These are phyloP conservation scores for Labia minor DNA, from an alignment of 2,888 invertebrate species.

Conservation along the genomic window DNA sequence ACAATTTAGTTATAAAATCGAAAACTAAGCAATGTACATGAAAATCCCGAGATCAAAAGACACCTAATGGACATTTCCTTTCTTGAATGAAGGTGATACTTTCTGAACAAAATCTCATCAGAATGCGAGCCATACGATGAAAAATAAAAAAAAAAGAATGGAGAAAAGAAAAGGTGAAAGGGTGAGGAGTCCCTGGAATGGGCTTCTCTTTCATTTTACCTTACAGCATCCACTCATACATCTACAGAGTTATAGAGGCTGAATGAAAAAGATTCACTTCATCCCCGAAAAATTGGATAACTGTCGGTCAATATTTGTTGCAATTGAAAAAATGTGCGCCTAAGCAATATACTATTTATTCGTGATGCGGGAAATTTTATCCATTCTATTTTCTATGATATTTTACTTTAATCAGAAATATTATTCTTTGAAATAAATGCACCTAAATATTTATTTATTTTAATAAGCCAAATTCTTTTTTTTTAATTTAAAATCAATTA, in stretches of 20 bases:
- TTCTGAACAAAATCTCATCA: constrained; percentile 13
- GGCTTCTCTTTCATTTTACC: not conserved
- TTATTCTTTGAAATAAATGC: no score
- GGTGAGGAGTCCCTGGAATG: not conserved
- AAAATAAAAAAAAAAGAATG: not conserved
- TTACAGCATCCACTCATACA: not conserved
- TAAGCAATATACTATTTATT: not conserved
- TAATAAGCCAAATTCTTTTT: no score
- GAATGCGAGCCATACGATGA: constrained; percentile 7
- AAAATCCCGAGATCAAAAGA: not conserved
- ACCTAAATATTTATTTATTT: no score
- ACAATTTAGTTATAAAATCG: constrained; percentile 13
- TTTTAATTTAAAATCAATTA: no score
- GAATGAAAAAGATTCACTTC: not conserved
- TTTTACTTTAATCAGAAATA: no score
- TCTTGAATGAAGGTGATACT: not conserved
- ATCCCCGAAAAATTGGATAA: constrained; percentile 1
- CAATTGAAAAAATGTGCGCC: not conserved
- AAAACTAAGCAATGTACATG: not conserved
- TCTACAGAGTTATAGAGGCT: no score
- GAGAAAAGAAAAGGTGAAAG: not conserved
- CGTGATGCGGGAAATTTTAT: no score
- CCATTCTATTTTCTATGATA: no score
- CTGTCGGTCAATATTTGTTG: constrained; percentile 13
- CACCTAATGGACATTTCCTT: constrained; percentile 13